phyloP scores from a whole-genome alignment of 2,113 vertebrate genomes.

The Numenius arquata region DNA sequence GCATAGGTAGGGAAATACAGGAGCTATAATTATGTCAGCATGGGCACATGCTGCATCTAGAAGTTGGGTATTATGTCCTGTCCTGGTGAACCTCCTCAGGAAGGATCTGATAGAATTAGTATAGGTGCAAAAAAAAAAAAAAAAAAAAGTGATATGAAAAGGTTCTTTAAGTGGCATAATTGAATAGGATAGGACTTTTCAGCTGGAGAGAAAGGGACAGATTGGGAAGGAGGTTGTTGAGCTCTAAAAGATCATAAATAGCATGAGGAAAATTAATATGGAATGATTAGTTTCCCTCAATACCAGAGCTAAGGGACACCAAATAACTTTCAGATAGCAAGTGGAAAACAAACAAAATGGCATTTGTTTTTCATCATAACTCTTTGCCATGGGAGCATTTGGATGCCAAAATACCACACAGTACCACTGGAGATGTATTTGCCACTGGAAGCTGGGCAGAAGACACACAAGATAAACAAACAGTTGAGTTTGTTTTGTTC shows the following conservation, averaged over 20 bases:
- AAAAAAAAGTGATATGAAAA: background rate
- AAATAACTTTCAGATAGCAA: background rate
- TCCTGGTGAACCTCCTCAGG: background rate
- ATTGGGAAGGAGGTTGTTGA: background rate
- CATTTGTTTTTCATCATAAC: background rate
- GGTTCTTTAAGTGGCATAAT: background rate
- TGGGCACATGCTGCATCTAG: background rate
- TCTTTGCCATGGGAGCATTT: background rate
- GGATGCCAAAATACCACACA: background rate
- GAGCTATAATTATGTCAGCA: background rate
- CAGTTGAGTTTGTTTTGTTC: background rate
- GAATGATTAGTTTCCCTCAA: background rate
- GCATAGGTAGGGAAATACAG: background rate
- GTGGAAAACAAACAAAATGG: background rate
- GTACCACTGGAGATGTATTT: background rate
- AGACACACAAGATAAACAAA: background rate
- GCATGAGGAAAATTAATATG: background rate
- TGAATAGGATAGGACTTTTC: background rate
- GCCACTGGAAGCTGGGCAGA: background rate
- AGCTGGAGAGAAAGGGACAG: background rate
- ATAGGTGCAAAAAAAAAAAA: background rate
- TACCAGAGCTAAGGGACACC: background rate
- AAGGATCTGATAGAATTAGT: background rate
- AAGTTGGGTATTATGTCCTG: background rate
- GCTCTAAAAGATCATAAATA: background rate